Evolutionary conservation across 2,888 invertebrate species (phyloP).

Genomic region (Heliconius ethilla): DNA sequence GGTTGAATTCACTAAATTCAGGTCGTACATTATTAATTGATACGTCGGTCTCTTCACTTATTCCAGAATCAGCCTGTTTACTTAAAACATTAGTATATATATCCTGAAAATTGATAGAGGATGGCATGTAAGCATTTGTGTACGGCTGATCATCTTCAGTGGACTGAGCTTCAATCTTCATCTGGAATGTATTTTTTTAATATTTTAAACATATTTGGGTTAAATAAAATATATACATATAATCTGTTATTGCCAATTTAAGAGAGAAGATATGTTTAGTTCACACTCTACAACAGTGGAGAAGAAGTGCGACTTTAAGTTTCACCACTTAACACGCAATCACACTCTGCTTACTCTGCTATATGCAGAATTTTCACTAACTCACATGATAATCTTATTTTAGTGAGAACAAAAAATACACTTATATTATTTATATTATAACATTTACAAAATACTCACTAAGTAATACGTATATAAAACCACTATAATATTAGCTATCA

Average conservation of each 20-base stretch:
- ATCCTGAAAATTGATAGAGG: constrained; percentile 59
- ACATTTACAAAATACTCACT: constrained; percentile 18
- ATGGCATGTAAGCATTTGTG: constrained; percentile 46
- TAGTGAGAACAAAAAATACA: not conserved
- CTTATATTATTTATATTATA: not conserved
- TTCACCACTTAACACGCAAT: not conserved
- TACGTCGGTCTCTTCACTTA: constrained; percentile 49
- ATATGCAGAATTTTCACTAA: not conserved
- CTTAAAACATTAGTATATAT: constrained; percentile 54
- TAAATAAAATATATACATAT: not conserved
- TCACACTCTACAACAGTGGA: not conserved
- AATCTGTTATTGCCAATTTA: not conserved
- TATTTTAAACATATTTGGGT: not conserved
- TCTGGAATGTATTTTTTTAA: constrained; percentile 48
- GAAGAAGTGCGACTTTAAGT: not conserved
- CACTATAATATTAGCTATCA: constrained; percentile 9
- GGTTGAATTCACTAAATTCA: constrained; percentile 55
- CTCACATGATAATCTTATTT: not conserved
- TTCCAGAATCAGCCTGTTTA: constrained; percentile 48
- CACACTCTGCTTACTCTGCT: not conserved
- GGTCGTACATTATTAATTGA: constrained; percentile 47
- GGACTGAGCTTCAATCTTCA: constrained; percentile 48
- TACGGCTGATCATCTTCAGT: constrained; percentile 53
- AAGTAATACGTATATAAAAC: constrained; percentile 15
- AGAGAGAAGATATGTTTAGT: not conserved